phyloP scores from a whole-genome alignment of 1,140 invertebrate species.

The Mylabris phalerata region DNA sequence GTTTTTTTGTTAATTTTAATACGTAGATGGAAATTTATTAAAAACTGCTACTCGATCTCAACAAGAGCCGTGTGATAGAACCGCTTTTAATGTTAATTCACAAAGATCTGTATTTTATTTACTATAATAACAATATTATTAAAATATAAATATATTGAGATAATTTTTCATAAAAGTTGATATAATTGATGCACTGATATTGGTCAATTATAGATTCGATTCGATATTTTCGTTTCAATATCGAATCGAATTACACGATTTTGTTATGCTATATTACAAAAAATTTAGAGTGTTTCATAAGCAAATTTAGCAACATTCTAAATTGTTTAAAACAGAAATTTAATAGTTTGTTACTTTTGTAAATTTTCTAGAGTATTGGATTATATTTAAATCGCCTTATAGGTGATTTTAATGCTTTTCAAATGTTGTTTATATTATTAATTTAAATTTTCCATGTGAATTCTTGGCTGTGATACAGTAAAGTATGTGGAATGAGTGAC shows the following conservation, averaged over 20 bases:
- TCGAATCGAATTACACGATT: too few relatives aligned
- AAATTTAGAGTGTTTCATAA: too few relatives aligned
- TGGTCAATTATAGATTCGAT: not conserved
- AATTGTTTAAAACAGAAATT: too few relatives aligned
- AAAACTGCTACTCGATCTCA: conserved; percentile 35
- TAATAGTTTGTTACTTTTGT: conserved; percentile 26
- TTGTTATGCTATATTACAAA: too few relatives aligned
- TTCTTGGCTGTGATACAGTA: conserved; percentile 45
- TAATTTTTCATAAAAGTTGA: too few relatives aligned
- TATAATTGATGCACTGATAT: too few relatives aligned
- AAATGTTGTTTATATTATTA: conserved; percentile 32
- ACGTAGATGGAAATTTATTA: conserved; percentile 28
- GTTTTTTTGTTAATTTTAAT: conserved; percentile 17
- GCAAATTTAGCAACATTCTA: too few relatives aligned
- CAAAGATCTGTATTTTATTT: conserved; percentile 42
- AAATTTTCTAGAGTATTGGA: conserved; percentile 22
- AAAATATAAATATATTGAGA: too few relatives aligned
- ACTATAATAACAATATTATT: conserved; percentile 13
- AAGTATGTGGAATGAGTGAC: conserved; percentile 40
- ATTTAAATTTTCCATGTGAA: conserved; percentile 38
- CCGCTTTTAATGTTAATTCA: conserved; percentile 41
- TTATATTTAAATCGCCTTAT: not conserved
- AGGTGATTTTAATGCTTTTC: conserved; percentile 27
- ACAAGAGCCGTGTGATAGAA: conserved; percentile 41
- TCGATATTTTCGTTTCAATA: not conserved